These are phyloP conservation scores for Scaptomyza hsui DNA, from an alignment of 1,140 invertebrate genomes.

Conservation along the genomic window DNA sequence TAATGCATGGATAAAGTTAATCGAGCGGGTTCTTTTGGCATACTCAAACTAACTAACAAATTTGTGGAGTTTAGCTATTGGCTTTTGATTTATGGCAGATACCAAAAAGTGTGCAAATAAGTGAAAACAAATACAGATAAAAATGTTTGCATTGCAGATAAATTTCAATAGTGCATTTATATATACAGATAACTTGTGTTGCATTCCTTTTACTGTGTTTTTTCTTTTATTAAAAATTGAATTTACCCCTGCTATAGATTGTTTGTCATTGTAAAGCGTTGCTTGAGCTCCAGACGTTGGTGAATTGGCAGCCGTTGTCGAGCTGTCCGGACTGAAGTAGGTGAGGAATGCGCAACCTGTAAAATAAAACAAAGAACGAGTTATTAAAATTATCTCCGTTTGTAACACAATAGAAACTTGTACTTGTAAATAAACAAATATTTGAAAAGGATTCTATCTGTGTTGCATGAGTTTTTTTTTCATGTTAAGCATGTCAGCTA, in stretches of 20 bases:
- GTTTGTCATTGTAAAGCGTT: conserved; percentile 95
- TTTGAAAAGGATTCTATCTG: conserved; percentile 4
- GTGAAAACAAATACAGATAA: conserved; percentile 33
- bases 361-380: neutral
- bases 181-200: conserved; percentile 22
- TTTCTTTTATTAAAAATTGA: conserved; percentile 16
- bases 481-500: conserved; percentile 32
- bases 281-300: conserved; percentile 59
- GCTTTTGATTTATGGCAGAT: conserved; percentile 38
- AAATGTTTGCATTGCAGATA: conserved; percentile 32
- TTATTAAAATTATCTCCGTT: too few relatives aligned
- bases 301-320: conserved; percentile 88
- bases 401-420: too few relatives aligned
- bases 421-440: too few relatives aligned
- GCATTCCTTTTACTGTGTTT: conserved; percentile 6
- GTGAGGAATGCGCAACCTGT: conserved; percentile 98
- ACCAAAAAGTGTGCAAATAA: conserved; percentile 22
- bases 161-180: conserved; percentile 35
- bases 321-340: conserved; percentile 97
- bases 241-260: conserved; percentile 98
- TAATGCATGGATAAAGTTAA: conserved; percentile 20
- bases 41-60: too few relatives aligned
- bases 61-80: conserved; percentile 33
- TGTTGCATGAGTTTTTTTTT: conserved; percentile 15
- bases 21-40: conserved; percentile 5